These are phyloP conservation scores for Cyprinella venusta DNA, from an alignment of 2,797 vertebrate species.

Conservation along the genomic window DNA sequence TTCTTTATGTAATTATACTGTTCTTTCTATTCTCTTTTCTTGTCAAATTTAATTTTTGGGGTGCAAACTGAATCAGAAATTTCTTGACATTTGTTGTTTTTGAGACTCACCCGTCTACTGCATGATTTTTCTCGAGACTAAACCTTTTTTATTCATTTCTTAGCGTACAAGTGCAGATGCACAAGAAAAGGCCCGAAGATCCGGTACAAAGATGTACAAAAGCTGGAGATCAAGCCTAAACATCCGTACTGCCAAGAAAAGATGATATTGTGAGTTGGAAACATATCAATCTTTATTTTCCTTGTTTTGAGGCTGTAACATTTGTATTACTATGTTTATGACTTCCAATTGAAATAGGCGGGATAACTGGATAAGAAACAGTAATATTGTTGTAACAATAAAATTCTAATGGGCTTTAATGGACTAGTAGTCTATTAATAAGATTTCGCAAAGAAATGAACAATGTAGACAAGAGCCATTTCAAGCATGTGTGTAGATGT, in stretches of 20 bases:
- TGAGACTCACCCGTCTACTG: not conserved
- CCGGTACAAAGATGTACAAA: constrained; percentile 95
- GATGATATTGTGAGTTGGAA: constrained; percentile 95
- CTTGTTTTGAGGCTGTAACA: not conserved
- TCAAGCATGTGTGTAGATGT: not conserved
- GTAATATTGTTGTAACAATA: too few species aligned
- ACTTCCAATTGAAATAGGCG: not conserved
- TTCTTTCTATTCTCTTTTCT: constrained; percentile 10
- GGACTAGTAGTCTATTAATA: not conserved
- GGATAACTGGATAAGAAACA: not conserved
- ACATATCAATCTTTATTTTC: not conserved
- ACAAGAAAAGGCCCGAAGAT: constrained; percentile 98
- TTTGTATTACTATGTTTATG: not conserved
- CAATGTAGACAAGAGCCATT: not conserved
- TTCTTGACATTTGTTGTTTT: not conserved
- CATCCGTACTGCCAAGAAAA: constrained; percentile 97
- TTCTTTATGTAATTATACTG: constrained; percentile 24
- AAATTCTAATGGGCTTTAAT: not conserved
- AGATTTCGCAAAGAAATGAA: not conserved
- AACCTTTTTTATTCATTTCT: constrained; percentile 39
- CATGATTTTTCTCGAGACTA: not conserved
- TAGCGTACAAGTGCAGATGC: constrained; percentile 98
- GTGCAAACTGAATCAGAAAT: not conserved
- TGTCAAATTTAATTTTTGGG: constrained; percentile 11
- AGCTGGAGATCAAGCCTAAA: constrained; percentile 97